Percentiles rank a stretch among this genome's conserved stretches.
These are phyloP conservation scores for Stercorarius parasiticus DNA, from an alignment of 2,113 vertebrate genomes.

Conservation along the genomic window DNA sequence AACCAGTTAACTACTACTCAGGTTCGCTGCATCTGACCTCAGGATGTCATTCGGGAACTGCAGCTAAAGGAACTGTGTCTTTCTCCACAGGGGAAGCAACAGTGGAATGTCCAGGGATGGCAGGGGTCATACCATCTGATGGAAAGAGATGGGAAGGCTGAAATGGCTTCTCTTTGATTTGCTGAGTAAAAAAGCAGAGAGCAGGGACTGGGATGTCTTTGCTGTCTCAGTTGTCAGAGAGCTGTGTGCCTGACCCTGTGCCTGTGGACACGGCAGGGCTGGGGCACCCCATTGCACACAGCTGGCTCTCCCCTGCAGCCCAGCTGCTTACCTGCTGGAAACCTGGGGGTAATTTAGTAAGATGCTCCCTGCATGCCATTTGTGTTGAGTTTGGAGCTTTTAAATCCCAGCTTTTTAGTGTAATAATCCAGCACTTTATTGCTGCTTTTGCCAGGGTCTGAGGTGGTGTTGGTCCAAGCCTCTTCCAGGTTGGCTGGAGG, in stretches of 20 bases:
- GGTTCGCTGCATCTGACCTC: background rate
- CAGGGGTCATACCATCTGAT: background rate
- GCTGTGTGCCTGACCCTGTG: background rate
- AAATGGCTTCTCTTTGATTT: background rate
- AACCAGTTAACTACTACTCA: background rate
- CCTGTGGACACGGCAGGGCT: background rate
- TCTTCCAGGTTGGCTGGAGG: background rate
- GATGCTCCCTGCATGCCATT: background rate
- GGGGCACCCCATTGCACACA: fast-evolving
- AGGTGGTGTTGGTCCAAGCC: background rate
- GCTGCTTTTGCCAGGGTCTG: background rate
- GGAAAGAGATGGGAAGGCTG: background rate
- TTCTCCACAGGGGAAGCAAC: background rate
- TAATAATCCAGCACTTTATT: background rate
- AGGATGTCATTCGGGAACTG: background rate
- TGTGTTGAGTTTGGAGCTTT: background rate
- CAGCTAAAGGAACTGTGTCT: background rate
- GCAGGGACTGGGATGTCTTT: background rate
- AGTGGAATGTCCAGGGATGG: background rate
- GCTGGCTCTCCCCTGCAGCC: background rate
- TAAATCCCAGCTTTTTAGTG: background rate
- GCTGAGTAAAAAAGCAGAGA: background rate
- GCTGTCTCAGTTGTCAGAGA: background rate
- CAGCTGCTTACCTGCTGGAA: background rate
- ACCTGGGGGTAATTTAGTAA: background rate